These are phyloP conservation scores for Busseola fusca DNA, from an alignment of 2,888 invertebrate species.

Conservation along the genomic window DNA sequence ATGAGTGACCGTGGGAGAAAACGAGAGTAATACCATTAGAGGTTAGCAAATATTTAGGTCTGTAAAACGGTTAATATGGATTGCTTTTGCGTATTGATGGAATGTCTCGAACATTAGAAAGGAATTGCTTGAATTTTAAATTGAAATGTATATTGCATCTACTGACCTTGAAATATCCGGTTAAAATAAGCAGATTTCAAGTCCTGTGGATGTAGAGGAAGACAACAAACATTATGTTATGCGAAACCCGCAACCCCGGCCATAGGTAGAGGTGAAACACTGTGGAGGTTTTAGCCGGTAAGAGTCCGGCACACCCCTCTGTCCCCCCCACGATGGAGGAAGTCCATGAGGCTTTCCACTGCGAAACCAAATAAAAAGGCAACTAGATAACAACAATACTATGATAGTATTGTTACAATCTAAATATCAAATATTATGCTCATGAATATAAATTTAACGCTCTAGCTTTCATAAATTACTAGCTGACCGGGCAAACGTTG, in stretches of 20 bases:
- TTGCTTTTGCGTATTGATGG: conserved; percentile 12
- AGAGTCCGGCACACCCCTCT: too few relatives aligned
- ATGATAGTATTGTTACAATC: too few relatives aligned
- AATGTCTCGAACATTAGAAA: conserved; percentile 11
- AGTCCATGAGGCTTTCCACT: too few relatives aligned
- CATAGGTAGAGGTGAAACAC: too few relatives aligned
- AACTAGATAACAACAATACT: neutral
- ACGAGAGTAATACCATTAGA: conserved; percentile 75
- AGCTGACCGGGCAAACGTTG: too few relatives aligned
- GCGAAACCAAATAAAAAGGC: too few relatives aligned
- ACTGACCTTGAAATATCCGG: neutral
- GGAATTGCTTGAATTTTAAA: neutral
- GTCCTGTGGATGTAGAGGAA: neutral
- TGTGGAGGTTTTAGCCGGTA: too few relatives aligned
- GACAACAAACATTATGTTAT: neutral
- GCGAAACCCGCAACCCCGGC: too few relatives aligned
- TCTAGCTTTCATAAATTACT: too few relatives aligned
- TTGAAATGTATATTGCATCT: neutral
- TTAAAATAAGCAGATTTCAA: neutral
- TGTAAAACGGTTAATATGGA: conserved; percentile 36
- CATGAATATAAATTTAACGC: too few relatives aligned
- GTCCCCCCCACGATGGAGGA: too few relatives aligned
- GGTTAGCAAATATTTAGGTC: conserved; percentile 56
- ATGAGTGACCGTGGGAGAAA: conserved; percentile 84
- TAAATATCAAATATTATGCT: too few relatives aligned